Base-by-base conservation (phyloP, 2,888 invertebrate genomes). In the Scrobipalpa atriplicella region DNA sequence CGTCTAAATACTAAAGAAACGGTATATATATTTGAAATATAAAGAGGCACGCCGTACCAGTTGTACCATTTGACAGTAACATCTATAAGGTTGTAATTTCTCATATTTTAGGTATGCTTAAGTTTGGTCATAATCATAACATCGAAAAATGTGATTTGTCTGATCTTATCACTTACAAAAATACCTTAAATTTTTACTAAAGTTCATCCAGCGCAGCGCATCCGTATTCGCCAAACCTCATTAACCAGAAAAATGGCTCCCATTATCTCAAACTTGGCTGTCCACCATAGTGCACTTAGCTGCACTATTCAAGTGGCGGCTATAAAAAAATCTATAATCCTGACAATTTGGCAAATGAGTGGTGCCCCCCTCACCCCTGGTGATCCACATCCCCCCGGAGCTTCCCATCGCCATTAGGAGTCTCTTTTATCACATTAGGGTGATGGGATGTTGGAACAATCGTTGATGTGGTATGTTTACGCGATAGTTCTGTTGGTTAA, bases 271-370 rank as follows among this genome's bases (percentile, higher is more conserved):
- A 58, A 58, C 58, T 58, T 58, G 58, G 58, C 58, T 0, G 58
- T 36, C 16, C 58, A 58, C 58, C 47, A 47, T n/a, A n/a, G 47
- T 58, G 21, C 54, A 56, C 54, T 56, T 29, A 56, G n/a, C 52
- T 61, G 61, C 61, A 61, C 61, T 41, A 39, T 41, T 58, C 29
- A 29, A 61, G 61, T 61, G 61, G 13, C 9, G 41, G 70, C 72
- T 71, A 76, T 80, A 78, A 80, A 81, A n/a, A 80, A 82, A 81
- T 82, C 79, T 79, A 79, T 80, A 79, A 81, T 79, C 77, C 77
- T 71, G 69, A 80, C 81, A 81, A 86, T 88, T 88, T 86, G 83
- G 81, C 82, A 83, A 85, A 84, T 82, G 84, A 84, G 79, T 79
- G 78, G 75, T 72, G 65, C 39, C 61, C 68, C 61, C 29, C 39